Base-by-base conservation (phyloP, 2,113 vertebrate genomes). In the Marmota flaviventris region DNA sequence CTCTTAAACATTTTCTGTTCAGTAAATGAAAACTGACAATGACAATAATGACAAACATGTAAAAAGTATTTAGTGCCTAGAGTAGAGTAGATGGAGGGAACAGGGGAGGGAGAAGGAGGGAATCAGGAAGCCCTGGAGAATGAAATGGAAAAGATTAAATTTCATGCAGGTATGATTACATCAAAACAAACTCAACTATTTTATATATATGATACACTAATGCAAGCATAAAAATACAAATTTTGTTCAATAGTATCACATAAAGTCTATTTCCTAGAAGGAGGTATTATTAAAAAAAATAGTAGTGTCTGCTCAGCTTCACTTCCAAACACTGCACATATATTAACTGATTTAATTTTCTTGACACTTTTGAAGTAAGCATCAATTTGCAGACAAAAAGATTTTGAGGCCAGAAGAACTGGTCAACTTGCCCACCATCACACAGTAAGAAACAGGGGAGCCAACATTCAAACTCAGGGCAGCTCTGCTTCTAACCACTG, bases 241-340 rank as follows among this genome's bases (percentile, higher is more conserved):
- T 63, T 63, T 63, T 63, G 24, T 63, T 63, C 8, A 63, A 63
- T 63, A 63, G 24, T 25, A 63, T 27, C 22, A 25, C 24, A 24
- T 63, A 27, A 27, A 24, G 8, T 63, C 24, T 63, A 27, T 63
- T 27, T 63, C 61, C 24, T 63, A 63, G 61, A 63, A 63, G 61
- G 61, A 27, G 27, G 61, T 24, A 63, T 63, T 63, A 25, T 27
- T 1, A 27, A 61, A 51, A 48, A 58, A 27, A 25, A 63, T 11
- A 77, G 48, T 77, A 13, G 14, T 16, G 25, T 51, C 51, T 10
- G 12, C n/a, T n/a, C 22, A 69, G 51, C 22, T 65, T 63, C 8
- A 3, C 53, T 65, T 65, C n/a, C 56, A 4, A 7, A n/a, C 22
- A 37, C 17, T 0, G 34, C 4, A 1, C 2, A 0, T 8, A 1